Percentiles rank a stretch among this genome's conserved stretches.
phyloP scores from a whole-genome alignment of 2,797 vertebrate species.

The Chloroceryle amazona region DNA sequence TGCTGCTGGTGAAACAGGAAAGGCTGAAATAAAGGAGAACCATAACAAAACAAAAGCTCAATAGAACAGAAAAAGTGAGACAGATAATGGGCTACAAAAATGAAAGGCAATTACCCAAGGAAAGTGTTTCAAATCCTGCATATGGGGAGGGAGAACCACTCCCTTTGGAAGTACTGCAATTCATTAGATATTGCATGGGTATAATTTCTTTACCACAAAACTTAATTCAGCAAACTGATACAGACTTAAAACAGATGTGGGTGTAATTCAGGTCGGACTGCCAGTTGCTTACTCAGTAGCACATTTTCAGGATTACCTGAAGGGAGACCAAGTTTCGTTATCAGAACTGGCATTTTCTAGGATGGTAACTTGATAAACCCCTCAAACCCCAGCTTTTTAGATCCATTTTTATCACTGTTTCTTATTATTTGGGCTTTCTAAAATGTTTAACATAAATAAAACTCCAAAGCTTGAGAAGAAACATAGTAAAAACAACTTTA shows the following conservation, averaged over 20 bases:
- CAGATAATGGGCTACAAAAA: background rate
- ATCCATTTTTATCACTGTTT: background rate
- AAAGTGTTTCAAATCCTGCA: background rate
- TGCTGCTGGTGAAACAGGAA: background rate
- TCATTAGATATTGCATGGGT: background rate
- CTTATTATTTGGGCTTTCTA: background rate
- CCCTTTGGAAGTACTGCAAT: constrained; percentile 4
- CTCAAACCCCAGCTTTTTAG: background rate
- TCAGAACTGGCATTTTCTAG: background rate
- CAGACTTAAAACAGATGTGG: constrained; percentile 10
- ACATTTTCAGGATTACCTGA: background rate
- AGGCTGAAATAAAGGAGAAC: background rate
- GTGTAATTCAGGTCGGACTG: background rate
- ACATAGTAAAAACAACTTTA: background rate
- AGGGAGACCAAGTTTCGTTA: background rate
- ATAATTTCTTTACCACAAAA: constrained; percentile 48
- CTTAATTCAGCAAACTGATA: constrained; percentile 39
- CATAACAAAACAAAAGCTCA: background rate
- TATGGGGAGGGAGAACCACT: background rate
- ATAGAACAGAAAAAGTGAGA: background rate
- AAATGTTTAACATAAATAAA: background rate
- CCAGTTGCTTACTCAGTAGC: background rate
- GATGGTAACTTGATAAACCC: background rate
- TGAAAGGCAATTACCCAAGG: background rate
- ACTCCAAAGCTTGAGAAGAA: background rate